Evolutionary conservation across 2,113 vertebrate genomes (phyloP), one percentile per base, ranked within the genome.

Genomic region (Pseudolaguvia tuberculata): DNA sequence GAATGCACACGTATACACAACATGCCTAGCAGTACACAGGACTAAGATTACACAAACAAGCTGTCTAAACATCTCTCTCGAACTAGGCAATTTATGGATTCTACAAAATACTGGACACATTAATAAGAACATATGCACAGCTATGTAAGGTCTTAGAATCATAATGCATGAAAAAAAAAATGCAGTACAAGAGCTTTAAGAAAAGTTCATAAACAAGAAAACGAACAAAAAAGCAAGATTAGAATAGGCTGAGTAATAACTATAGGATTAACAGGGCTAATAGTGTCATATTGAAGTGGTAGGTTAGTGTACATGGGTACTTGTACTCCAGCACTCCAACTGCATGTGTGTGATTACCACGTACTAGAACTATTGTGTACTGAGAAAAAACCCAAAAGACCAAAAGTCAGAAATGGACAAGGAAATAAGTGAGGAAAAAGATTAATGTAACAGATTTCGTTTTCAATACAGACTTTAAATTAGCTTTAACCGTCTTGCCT

Each of bases 11-110:
- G 56, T 23, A 45, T n/a, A 48, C 66, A 55, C 57, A 72, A 59
- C 45, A 72, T 58, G 27, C 57, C 57, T 27, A 72, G 45, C 42
- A 61, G 42, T 23, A 27, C 31, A 25, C 75, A 78, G 13, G 20
- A 61, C n/a, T 14, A 58, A 42, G 2, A 25, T 3, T 25, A n/a
- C 39, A 70, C 18, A 29, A 25, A 20, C 67, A 45, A 72, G 70
- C 25, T 51, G 20, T 61, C 57, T 51, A 50, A 17, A 20, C 14
- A 21, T 72, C 10, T 29, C 45, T 48, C 27, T 61, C 35, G 59
- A 59, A 4, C 45, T 50, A 72, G 45, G 47, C 23, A 15, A 29
- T 4, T 52, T 63, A 5, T 29, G 8, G n/a, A 75, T 48, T 21
- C 21, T 13, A 47, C 4, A 47, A 39, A 47, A 47, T 21, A 18